Conservation (phyloP, 2,888 invertebrate species). For the Vanessa cardui region DNA sequence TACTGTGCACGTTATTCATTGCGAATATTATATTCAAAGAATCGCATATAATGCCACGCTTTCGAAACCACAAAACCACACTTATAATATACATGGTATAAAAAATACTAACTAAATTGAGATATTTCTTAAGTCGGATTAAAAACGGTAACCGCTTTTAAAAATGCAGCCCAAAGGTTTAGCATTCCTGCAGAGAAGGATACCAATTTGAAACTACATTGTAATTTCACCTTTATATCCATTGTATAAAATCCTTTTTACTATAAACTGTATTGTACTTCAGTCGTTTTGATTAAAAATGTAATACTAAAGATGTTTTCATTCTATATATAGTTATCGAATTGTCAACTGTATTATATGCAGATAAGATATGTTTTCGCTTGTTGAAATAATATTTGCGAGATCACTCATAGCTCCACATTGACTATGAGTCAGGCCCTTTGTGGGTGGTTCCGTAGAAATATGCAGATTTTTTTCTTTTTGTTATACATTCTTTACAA, state of each 20-base stretch:
- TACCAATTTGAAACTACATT: conserved; percentile 8
- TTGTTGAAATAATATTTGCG: conserved; percentile 8
- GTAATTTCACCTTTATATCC: conserved; percentile 4
- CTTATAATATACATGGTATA: too few species aligned
- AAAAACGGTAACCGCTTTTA: background rate
- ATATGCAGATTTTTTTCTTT: conserved; percentile 31
- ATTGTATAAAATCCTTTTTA: conserved; percentile 5
- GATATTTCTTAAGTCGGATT: conserved; percentile 5
- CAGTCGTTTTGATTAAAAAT: conserved; percentile 19
- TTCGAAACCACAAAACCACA: too few species aligned
- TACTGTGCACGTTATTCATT: too few species aligned
- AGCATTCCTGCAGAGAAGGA: conserved; percentile 24
- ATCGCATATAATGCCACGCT: too few species aligned
- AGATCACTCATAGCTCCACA: conserved; percentile 23
- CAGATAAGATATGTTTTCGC: conserved; percentile 35
- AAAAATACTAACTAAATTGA: background rate
- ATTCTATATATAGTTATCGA: conserved; percentile 8
- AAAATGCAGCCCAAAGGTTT: conserved; percentile 26
- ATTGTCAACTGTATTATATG: conserved; percentile 28
- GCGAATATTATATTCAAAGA: too few species aligned
- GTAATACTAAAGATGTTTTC: conserved; percentile 15
- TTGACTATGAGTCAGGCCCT: conserved; percentile 29
- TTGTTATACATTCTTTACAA: conserved; percentile 21
- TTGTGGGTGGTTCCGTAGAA: conserved; percentile 32
- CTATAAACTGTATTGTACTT: background rate